Conservation (phyloP, 2,113 vertebrate genomes). For the Sylvietta virens region DNA sequence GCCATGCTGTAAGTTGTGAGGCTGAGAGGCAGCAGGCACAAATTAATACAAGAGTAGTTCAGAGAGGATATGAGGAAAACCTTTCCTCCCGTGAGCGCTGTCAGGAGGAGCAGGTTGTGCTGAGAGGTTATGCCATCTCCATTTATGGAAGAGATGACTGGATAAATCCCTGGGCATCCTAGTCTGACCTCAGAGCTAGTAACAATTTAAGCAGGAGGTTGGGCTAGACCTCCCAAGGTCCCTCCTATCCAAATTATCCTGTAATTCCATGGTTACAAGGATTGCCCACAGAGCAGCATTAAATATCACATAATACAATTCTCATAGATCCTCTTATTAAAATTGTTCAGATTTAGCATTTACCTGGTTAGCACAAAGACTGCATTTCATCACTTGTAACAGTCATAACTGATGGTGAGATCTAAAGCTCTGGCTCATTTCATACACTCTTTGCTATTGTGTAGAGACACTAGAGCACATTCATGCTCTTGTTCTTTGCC, state of each 20-base stretch:
- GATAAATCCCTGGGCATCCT: background rate
- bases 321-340: background rate
- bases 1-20: rapidly evolving
- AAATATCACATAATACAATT: background rate
- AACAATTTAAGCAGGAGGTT: background rate
- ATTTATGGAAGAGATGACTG: background rate
- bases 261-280: background rate
- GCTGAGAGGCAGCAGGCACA: background rate
- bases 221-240: background rate
- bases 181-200: background rate
- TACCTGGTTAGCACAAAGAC: background rate
- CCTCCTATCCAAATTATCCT: background rate
- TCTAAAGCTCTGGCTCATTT: background rate
- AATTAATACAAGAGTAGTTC: background rate
- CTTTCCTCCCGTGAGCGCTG: background rate
- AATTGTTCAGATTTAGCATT: background rate
- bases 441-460: constrained; percentile 12
- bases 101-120: background rate
- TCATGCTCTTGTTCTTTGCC: constrained; percentile 39
- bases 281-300: background rate
- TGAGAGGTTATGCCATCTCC: background rate
- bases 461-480: constrained; percentile 21
- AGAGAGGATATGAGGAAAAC: background rate
- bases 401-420: background rate
- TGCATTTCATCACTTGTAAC: background rate